Percentiles rank a stretch among this genome's conserved stretches.
These are phyloP conservation scores for Equus quagga DNA, from an alignment of 2,113 vertebrate genomes.

Conservation along the genomic window DNA sequence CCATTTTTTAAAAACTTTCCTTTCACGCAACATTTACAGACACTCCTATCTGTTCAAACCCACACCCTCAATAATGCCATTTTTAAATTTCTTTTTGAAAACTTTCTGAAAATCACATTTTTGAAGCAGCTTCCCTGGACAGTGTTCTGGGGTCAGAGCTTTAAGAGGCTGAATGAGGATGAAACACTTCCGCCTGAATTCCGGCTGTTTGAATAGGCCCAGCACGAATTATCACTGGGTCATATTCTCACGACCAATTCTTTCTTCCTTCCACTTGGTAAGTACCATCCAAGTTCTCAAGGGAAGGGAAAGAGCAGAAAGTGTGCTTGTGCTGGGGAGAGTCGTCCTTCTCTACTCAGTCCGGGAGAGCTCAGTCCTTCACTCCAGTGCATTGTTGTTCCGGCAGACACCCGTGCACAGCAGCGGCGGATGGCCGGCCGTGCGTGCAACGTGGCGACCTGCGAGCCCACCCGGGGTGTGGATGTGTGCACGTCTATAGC, in stretches of 20 bases:
- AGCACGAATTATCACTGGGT: not conserved
- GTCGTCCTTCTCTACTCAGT: not conserved
- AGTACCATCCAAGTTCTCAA: not conserved
- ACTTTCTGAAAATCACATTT: not conserved
- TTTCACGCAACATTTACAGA: slow-evolving; percentile 17
- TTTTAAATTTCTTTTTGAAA: slow-evolving; percentile 2
- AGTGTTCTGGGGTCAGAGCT: not conserved
- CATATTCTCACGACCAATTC: not conserved
- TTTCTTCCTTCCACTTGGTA: not conserved
- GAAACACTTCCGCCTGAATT: not conserved
- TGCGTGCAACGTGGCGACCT: not conserved
- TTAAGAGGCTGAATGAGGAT: not conserved
- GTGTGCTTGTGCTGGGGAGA: not conserved
- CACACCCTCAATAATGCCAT: not conserved
- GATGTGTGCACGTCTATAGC: not conserved
- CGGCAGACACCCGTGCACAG: accelerated
- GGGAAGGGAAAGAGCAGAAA: not conserved
- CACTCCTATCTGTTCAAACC: not conserved
- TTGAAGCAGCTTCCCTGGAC: not conserved
- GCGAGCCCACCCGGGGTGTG: accelerated
- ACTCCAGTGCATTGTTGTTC: not conserved
- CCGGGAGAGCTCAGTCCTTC: not conserved
- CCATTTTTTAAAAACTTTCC: not conserved
- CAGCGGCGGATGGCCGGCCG: too few species aligned
- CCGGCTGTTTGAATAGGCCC: not conserved